A percentile compares a stretch with the other conserved stretches of the same genome.
Evolutionary conservation across 2,888 invertebrate species (phyloP).

Genomic region (Ceramica pisi): DNA sequence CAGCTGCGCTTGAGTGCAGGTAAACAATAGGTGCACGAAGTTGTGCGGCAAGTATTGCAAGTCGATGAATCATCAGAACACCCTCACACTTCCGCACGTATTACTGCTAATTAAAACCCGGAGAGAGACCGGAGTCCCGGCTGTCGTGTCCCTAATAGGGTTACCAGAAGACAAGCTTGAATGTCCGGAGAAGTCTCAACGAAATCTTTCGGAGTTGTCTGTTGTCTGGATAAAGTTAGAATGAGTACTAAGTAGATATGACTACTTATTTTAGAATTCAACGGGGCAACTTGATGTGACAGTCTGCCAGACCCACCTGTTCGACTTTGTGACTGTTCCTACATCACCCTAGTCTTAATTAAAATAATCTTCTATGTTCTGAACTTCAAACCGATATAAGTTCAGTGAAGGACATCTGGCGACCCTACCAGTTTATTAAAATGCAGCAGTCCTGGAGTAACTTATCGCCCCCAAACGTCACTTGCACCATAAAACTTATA

Average conservation of each 20-base stretch:
- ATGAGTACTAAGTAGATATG: background rate
- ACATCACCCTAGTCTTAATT: background rate
- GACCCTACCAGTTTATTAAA: slow-evolving; percentile 64
- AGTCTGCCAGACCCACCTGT: slow-evolving; percentile 3
- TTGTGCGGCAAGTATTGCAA: slow-evolving; percentile 58
- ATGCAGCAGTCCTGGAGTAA: slow-evolving; percentile 57
- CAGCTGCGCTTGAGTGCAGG: slow-evolving; percentile 62
- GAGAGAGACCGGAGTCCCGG: slow-evolving; percentile 55
- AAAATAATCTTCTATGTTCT: background rate
- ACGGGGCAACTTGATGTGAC: background rate
- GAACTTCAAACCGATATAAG: background rate
- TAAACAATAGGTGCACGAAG: slow-evolving; percentile 62
- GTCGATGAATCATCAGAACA: slow-evolving; percentile 75
- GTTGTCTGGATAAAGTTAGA: slow-evolving; percentile 8
- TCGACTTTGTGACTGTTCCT: background rate
- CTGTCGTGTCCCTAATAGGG: slow-evolving; percentile 49
- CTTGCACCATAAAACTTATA: slow-evolving; percentile 82
- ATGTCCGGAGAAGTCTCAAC: slow-evolving; percentile 11
- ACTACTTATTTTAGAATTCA: background rate
- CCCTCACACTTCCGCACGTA: slow-evolving; percentile 75
- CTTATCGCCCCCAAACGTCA: slow-evolving; percentile 69
- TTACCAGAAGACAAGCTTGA: slow-evolving; percentile 28
- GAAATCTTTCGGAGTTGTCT: slow-evolving; percentile 4
- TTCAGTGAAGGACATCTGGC: slow-evolving; percentile 22
- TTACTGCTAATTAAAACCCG: slow-evolving; percentile 74